Percentiles rank a stretch among this genome's conserved stretches.
phyloP scores from a whole-genome alignment of 2,797 vertebrate genomes.

The Xyrichtys novacula region DNA sequence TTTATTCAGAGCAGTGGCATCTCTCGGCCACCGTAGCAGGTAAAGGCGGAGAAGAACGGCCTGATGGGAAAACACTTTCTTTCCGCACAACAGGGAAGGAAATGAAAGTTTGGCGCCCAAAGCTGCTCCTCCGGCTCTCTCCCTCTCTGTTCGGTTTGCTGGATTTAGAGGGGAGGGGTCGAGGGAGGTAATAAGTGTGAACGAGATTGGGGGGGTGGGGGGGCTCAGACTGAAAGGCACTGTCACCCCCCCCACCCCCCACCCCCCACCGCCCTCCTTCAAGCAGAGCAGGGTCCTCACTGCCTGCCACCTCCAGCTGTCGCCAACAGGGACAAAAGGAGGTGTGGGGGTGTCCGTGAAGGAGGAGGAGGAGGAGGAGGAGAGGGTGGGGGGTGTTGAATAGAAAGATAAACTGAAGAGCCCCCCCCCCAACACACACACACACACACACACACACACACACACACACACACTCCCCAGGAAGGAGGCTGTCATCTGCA shows the following conservation, averaged over 20 bases:
- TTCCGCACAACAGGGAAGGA: conserved; percentile 28
- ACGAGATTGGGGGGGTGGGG: neutral
- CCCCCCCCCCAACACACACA: conserved; percentile 43
- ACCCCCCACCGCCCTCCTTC: conserved; percentile 7
- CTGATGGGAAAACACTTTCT: conserved; percentile 1
- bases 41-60: conserved; percentile 14
- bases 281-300: conserved; percentile 58
- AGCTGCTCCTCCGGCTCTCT: conserved; percentile 15
- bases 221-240: conserved; percentile 37
- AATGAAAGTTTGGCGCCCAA: conserved; percentile 54
- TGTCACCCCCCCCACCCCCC: neutral
- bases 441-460: conserved; percentile 45
- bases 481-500: conserved; percentile 83
- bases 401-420: conserved; percentile 84
- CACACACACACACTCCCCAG: conserved; percentile 43
- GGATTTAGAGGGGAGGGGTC: conserved; percentile 43
- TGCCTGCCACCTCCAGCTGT: conserved; percentile 87
- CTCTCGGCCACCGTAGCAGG: too few species aligned
- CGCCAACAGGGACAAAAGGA: conserved; percentile 85
- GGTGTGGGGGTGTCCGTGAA: conserved; percentile 68
- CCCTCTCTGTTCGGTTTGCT: conserved; percentile 24
- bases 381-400: conserved; percentile 57
- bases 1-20: too few species aligned
- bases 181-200: conserved; percentile 30
- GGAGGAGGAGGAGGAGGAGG: conserved; percentile 67